Evolutionary conservation across 2,113 vertebrate species (phyloP).

Genomic region (Gila orcuttii): DNA sequence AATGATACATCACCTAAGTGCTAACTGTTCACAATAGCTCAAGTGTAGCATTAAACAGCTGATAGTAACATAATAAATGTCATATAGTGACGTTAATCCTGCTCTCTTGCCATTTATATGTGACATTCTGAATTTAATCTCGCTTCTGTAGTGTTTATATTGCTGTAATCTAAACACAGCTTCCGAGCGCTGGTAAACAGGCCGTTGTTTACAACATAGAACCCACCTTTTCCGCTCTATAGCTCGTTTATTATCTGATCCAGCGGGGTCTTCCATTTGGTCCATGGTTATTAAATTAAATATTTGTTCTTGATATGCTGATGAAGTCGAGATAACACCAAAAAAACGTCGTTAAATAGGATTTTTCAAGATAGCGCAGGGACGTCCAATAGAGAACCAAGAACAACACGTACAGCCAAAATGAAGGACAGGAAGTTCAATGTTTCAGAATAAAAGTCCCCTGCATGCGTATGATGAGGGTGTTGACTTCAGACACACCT

Average conservation of each 20-base stretch:
- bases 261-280: constrained; percentile 33
- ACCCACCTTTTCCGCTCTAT: constrained; percentile 33
- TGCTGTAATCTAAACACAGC: not conserved
- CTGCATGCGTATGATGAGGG: not conserved
- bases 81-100: not conserved
- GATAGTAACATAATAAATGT: not conserved
- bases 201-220: constrained; percentile 33
- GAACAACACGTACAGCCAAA: constrained; percentile 7
- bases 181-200: not conserved
- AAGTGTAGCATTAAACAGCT: not conserved
- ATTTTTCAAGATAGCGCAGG: not conserved
- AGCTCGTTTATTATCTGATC: constrained; percentile 42
- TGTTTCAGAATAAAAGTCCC: constrained; percentile 24
- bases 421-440: constrained; percentile 30
- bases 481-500: not conserved
- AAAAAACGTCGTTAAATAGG: not conserved
- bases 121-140: not conserved
- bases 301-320: not conserved
- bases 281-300: constrained; percentile 27
- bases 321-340: not conserved
- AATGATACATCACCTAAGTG: not conserved
- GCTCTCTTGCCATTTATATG: not conserved
- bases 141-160: not conserved
- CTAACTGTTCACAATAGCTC: not conserved
- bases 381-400: not conserved